Evolutionary conservation across 2,888 invertebrate genomes (phyloP), one percentile per base, ranked within the genome.

Genomic region (Molanna angustata): DNA sequence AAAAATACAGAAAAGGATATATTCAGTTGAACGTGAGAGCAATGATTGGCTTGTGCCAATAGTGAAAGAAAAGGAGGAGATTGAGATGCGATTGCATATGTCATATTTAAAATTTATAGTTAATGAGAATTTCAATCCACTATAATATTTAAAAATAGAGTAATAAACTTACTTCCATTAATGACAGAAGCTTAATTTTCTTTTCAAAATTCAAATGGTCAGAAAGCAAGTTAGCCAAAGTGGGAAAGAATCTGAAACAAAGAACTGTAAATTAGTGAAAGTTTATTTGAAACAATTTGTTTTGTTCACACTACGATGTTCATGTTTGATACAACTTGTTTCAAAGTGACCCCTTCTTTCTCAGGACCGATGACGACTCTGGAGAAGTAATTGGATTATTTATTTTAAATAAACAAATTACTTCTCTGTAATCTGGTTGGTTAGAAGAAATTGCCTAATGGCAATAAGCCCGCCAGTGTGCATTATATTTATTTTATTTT

Each of bases 141-240:
- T 7, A 27, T 7, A 27, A 27, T 27, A 6, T 7, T 27, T 6
- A 11, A 6, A 40, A 9, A 3, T 21, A n/a, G n/a, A 42, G 14
- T 11, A 19, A 42, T 20, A 11, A 19, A 39, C 40, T 32, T 64
- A 81, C 83, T 76, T 83, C 85, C 72, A 86, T 80, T 27, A 87
- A 73, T 60, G 78, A 74, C 1, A 87, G 69, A 1, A 85, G 69
- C 62, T 78, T 75, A 22, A 82, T 73, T 70, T 81, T 82, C 64
- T 85, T 86, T 41, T 85, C 84, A 61, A 73, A 73, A 21, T 80
- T 80, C 59, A 84, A 71, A 51, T 82, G 68, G 62, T 83, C 79
- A 32, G 80, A 76, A 39, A 87, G 67, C 21, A 86, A 64, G 59
- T 80, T 71, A 1, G 85, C 75, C 40, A 88, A 65, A 52, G 83